These are phyloP conservation scores for Rhynchopsitta pachyrhyncha DNA, from an alignment of 2,113 vertebrate species.

Conservation along the genomic window DNA sequence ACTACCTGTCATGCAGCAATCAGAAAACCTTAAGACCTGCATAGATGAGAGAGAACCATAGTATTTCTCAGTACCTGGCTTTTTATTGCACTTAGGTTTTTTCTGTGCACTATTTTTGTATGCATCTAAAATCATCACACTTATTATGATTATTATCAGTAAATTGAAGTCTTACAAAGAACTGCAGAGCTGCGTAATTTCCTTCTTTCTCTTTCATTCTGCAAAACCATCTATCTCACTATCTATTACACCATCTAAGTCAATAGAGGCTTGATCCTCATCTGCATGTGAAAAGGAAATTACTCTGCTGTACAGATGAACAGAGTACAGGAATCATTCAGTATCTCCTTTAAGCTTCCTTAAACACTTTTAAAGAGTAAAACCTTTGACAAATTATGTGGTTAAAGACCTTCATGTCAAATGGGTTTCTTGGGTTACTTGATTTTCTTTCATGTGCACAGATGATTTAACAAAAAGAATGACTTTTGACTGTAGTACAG, in stretches of 20 bases:
- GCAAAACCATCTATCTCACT: background rate
- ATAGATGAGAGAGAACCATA: background rate
- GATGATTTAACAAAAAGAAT: background rate
- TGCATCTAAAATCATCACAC: background rate
- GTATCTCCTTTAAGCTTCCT: background rate
- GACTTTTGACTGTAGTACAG: background rate
- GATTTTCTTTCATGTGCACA: background rate
- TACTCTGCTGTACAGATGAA: background rate
- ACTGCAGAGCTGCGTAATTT: background rate
- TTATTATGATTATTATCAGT: background rate
- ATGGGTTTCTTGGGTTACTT: background rate
- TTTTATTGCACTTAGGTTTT: background rate
- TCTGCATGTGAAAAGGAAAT: background rate
- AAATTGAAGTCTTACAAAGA: background rate
- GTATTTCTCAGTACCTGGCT: background rate
- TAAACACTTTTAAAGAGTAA: constrained; percentile 12
- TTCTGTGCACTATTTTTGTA: background rate
- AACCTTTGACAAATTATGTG: background rate
- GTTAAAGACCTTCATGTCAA: background rate
- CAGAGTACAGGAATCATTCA: background rate
- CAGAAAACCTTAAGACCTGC: background rate
- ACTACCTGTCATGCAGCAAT: background rate
- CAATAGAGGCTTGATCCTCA: background rate
- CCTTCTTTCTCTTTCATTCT: background rate
- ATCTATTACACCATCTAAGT: background rate